These are phyloP conservation scores for Myiotriccus ornatus DNA, from an alignment of 2,797 vertebrate species.

Conservation along the genomic window DNA sequence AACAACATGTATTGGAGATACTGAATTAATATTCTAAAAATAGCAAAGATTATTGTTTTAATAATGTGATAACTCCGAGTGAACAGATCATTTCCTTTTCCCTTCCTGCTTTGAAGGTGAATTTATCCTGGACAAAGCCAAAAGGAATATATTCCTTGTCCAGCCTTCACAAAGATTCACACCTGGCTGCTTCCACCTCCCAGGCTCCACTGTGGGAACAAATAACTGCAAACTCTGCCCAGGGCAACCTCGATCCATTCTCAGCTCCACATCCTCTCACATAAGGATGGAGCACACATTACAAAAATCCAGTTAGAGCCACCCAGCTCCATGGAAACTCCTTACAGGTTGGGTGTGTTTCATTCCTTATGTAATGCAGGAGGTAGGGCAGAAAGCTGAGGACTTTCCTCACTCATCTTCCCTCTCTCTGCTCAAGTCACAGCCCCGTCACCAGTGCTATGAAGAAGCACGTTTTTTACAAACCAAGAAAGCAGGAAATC, in stretches of 20 bases:
- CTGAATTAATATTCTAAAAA: background rate
- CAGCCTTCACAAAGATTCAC: background rate
- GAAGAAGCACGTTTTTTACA: background rate
- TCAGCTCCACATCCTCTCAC: background rate
- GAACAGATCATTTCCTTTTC: background rate
- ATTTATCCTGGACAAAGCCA: background rate
- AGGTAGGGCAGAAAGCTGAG: background rate
- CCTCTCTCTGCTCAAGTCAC: background rate
- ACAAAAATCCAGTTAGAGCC: background rate
- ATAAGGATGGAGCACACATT: background rate
- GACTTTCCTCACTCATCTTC: background rate
- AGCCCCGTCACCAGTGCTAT: background rate
- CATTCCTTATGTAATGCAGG: background rate
- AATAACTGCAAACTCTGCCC: background rate
- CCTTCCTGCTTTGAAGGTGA: background rate
- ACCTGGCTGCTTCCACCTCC: background rate
- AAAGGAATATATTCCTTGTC: background rate
- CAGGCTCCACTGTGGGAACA: background rate
- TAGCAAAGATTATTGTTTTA: background rate
- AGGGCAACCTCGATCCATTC: background rate
- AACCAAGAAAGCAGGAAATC: background rate
- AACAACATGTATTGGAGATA: background rate
- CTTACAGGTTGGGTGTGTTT: background rate
- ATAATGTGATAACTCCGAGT: background rate
- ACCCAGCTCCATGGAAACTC: background rate